Evolutionary conservation across 2,113 vertebrate species (phyloP).

Genomic region (Cynoglossus semilaevis): DNA sequence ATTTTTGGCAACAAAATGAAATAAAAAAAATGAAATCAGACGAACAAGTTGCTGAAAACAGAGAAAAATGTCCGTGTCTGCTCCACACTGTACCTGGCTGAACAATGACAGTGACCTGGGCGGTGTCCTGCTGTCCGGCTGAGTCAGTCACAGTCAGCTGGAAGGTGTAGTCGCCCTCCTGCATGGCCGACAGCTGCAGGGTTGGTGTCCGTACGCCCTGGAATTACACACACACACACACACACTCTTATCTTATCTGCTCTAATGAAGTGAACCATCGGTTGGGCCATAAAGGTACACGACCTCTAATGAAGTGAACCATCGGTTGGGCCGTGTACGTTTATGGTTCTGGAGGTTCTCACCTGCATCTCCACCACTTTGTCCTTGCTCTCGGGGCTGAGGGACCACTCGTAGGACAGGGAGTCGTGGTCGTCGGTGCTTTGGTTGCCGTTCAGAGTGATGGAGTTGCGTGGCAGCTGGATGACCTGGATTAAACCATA

Average conservation of each 20-base stretch:
- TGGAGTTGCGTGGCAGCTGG: constrained; percentile 91
- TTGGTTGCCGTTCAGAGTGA: constrained; percentile 89
- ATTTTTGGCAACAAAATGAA: too few species aligned
- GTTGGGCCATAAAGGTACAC: background rate
- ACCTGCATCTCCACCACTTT: constrained; percentile 99
- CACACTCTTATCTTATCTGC: background rate
- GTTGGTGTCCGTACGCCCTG: constrained; percentile 91
- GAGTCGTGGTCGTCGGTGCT: constrained; percentile 94
- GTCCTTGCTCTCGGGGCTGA: constrained; percentile 92
- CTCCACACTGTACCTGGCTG: constrained; percentile 85
- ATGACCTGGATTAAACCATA: constrained; percentile 75
- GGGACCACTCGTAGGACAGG: constrained; percentile 94
- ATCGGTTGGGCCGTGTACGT: too few species aligned
- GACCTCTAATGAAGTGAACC: background rate
- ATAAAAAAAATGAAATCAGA: too few species aligned
- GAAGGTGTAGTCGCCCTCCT: constrained; percentile 97
- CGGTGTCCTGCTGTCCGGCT: constrained; percentile 88
- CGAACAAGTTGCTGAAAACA: too few species aligned
- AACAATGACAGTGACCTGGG: constrained; percentile 94
- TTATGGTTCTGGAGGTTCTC: constrained; percentile 13
- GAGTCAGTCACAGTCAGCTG: constrained; percentile 95
- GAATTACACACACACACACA: background rate
- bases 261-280: background rate
- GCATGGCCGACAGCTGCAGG: constrained; percentile 93
- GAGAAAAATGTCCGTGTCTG: too few species aligned